phyloP scores from a whole-genome alignment of 2,797 vertebrate genomes.

The Threskiornis aethiopicus region DNA sequence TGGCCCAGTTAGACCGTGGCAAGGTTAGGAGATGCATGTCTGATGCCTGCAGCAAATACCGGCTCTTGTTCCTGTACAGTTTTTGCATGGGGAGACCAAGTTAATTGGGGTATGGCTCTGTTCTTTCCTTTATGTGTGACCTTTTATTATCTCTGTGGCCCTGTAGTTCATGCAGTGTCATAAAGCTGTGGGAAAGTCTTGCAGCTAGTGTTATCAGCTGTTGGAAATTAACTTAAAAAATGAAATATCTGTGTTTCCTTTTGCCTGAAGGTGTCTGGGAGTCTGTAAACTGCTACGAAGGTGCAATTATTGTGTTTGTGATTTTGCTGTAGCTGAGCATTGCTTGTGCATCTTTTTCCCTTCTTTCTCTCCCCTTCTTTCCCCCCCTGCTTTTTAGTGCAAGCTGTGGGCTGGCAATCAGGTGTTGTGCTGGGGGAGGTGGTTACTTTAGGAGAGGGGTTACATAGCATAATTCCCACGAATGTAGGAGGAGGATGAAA shows the following conservation, averaged over 20 bases:
- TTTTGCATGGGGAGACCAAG: constrained; percentile 75
- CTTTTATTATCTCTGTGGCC: constrained; percentile 72
- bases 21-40: constrained; percentile 71
- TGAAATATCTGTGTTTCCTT: constrained; percentile 53
- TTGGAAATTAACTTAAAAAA: constrained; percentile 63
- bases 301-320: constrained; percentile 34
- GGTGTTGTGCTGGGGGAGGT: constrained; percentile 58
- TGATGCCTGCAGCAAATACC: constrained; percentile 58
- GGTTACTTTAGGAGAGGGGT: constrained; percentile 51
- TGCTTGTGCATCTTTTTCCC: constrained; percentile 19
- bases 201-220: constrained; percentile 59
- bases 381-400: not conserved
- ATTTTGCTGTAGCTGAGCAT: constrained; percentile 31
- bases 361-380: not conserved
- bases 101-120: constrained; percentile 76
- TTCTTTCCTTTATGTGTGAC: constrained; percentile 73
- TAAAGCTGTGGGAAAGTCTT: constrained; percentile 71
- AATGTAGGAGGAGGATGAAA: constrained; percentile 76
- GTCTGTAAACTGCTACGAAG: constrained; percentile 33
- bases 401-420: constrained; percentile 69
- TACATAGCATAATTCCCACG: constrained; percentile 80
- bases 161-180: constrained; percentile 68
- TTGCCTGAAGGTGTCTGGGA: constrained; percentile 60
- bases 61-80: constrained; percentile 69
- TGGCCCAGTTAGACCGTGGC: constrained; percentile 70